phyloP scores from a whole-genome alignment of 2,888 invertebrate genomes.

The Odontomyia ornata region DNA sequence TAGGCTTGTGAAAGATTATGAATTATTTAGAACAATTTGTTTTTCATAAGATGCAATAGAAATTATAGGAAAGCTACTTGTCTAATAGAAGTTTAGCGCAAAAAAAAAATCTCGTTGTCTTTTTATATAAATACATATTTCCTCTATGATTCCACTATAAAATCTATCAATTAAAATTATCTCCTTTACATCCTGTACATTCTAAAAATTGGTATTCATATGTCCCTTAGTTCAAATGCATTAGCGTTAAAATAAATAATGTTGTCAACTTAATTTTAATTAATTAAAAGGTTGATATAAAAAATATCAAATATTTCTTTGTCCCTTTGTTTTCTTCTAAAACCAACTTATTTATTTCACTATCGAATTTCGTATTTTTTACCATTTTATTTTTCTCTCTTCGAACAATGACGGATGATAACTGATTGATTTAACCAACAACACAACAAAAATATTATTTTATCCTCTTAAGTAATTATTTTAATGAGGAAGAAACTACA shows the following conservation, averaged over 20 bases:
- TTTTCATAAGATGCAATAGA: not conserved
- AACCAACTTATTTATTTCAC: not conserved
- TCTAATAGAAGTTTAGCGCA: slow-evolving; percentile 9
- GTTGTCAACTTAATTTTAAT: slow-evolving; percentile 8
- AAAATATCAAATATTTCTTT: slow-evolving; percentile 29
- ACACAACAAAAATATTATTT: slow-evolving; percentile 17
- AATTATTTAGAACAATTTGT: not conserved
- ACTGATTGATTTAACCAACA: not conserved
- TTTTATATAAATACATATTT: slow-evolving; percentile 12
- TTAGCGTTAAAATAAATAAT: slow-evolving; percentile 28
- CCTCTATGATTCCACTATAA: slow-evolving; percentile 19
- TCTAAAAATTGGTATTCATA: slow-evolving; percentile 21
- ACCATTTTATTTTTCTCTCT: not conserved
- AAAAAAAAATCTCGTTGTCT: slow-evolving; percentile 43
- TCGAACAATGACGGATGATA: not conserved
- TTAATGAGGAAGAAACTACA: slow-evolving; percentile 13
- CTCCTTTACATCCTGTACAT: slow-evolving; percentile 16
- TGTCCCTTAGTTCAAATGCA: not conserved
- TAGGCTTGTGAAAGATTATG: not conserved
- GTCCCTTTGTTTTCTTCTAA: not conserved
- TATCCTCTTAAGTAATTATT: not conserved
- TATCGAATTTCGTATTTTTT: not conserved
- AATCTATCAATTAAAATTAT: slow-evolving; percentile 34
- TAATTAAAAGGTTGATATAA: slow-evolving; percentile 23
- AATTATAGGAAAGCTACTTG: not conserved